Evolutionary conservation across 2,113 vertebrate genomes (phyloP), one percentile per base, ranked within the genome.

Genomic region (Oreochromis aureus): DNA sequence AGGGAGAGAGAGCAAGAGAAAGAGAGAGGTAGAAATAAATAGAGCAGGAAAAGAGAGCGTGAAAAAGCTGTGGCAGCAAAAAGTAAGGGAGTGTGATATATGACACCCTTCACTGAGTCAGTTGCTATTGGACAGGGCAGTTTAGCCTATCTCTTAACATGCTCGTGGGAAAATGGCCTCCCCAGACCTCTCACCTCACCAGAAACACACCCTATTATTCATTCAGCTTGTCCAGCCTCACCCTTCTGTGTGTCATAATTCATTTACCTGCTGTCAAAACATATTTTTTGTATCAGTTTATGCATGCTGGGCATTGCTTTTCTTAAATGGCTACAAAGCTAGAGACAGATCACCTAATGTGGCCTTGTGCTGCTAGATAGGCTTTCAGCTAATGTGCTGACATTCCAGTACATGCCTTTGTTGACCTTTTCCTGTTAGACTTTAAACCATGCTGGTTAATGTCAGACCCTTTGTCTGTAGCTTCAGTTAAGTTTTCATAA

Each of bases 101-200:
- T 91, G 89, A 92, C 92, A 85, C 92, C 86, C 19, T 19, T 48
- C 48, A 73, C 84, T 89, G 81, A 93, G 81, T 88, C 78, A 69
- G 63, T 83, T 41, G 80, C 87, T 91, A 34, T 71, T 81, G 79
- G 76, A 89, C 78, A 46, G 44, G 55, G 48, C 27, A 27, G 83
- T 80, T 89, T 48, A 73, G 90, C 76, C 11, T 54, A 87, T 87
- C 82, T 88, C 34, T 84, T 53, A 3, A 91, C 90, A 92, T 44
- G 59, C 22, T 91, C 12, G 18, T 91, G 90, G 41, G 94, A 95
- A 96, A 89, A 95, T 87, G 41, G 90, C 93, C 86, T 88, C 58
- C 27, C 41, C 48, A 63, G 30, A 58, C 55, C 84, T 83, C 80
- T 46, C 53, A 81, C 85, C 85, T 71, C 44, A 18, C 78, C 59